These are phyloP conservation scores for Prionailurus viverrinus DNA, from an alignment of 2,113 vertebrate genomes.

Conservation along the genomic window DNA sequence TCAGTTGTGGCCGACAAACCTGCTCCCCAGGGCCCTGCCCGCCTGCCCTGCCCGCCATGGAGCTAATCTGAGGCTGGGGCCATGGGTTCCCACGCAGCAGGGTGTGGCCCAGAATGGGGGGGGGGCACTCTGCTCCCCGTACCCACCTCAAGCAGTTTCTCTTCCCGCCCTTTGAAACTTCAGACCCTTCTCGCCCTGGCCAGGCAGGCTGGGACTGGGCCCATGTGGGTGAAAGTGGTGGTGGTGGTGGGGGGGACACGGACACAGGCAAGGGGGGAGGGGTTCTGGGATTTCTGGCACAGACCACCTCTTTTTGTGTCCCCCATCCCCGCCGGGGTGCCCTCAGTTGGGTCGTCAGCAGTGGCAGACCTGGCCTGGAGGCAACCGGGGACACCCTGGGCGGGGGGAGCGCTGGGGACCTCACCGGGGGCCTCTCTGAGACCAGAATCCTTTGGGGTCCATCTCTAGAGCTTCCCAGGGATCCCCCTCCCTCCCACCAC, in stretches of 20 bases:
- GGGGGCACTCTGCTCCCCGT: fast-evolving
- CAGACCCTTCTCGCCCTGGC: not conserved
- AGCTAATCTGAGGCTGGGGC: slow-evolving; percentile 70
- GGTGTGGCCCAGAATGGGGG: not conserved
- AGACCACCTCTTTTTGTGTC: not conserved
- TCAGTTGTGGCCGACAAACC: slow-evolving; percentile 76
- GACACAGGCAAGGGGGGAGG: not conserved
- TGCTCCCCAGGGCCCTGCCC: slow-evolving; percentile 74
- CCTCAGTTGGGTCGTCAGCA: not conserved
- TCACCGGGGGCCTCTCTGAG: not conserved
- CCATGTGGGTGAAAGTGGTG: not conserved
- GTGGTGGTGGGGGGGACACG: no score
- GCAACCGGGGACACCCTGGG: fast-evolving
- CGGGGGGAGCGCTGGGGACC: not conserved
- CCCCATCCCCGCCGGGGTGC: not conserved
- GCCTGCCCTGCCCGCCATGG: slow-evolving; percentile 41
- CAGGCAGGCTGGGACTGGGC: not conserved
- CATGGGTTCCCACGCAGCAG: slow-evolving; percentile 78
- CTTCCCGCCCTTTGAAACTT: not conserved
- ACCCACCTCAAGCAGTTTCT: not conserved
- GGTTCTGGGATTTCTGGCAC: not conserved
- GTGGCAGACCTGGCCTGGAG: not conserved
- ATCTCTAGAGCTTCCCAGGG: slow-evolving; percentile 44
- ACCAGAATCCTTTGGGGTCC: not conserved
- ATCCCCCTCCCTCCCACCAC: not conserved